These are phyloP conservation scores for Aptenodytes forsteri DNA, from an alignment of 2,113 vertebrate genomes.

Conservation along the genomic window DNA sequence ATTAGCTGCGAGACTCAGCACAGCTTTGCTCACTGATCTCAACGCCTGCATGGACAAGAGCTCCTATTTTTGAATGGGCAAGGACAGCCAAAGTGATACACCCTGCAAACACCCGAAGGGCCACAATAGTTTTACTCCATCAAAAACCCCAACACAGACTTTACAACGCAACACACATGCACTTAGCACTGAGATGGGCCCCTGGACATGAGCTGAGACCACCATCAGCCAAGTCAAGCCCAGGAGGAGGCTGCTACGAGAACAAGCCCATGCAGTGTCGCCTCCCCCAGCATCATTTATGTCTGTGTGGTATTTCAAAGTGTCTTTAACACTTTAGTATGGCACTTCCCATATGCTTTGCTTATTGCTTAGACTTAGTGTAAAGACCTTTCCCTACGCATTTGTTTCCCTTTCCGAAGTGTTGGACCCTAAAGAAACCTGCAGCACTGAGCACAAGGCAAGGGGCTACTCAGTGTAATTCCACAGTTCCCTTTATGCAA, in stretches of 20 bases:
- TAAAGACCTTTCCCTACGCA: neutral
- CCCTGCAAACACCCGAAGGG: neutral
- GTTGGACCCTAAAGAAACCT: neutral
- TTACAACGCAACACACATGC: accelerated
- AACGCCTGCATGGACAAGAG: accelerated
- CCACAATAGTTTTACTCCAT: neutral
- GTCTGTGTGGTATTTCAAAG: neutral
- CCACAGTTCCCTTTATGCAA: neutral
- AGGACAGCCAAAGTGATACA: neutral
- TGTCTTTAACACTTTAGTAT: accelerated
- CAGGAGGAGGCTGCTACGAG: neutral
- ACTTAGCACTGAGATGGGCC: neutral
- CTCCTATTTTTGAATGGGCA: neutral
- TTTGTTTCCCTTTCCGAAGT: neutral
- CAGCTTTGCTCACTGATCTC: neutral
- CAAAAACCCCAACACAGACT: neutral
- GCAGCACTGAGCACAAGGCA: neutral
- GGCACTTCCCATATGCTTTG: neutral
- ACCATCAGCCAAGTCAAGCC: neutral
- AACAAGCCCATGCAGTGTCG: accelerated
- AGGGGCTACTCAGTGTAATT: neutral
- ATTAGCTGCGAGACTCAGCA: accelerated
- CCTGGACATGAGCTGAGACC: neutral
- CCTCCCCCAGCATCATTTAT: neutral
- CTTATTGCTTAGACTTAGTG: neutral